These are phyloP conservation scores for Beroe ovata DNA, from an alignment of 37 sponge, comb jelly and placozoan species.

Conservation along the genomic window DNA sequence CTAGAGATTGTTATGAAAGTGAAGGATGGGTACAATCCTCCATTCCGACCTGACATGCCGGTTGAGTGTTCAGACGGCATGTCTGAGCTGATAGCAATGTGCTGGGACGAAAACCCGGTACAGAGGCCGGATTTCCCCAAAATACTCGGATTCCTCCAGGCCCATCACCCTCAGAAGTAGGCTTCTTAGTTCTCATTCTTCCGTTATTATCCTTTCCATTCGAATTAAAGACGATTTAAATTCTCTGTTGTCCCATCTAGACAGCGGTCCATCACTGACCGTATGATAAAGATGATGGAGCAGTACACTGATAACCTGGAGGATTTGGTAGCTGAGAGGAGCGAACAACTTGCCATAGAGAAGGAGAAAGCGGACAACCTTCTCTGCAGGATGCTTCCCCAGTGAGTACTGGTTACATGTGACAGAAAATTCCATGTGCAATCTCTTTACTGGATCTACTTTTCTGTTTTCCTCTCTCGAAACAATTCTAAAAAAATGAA, in stretches of 20 bases:
- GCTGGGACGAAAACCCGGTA: slow-evolving; percentile 37
- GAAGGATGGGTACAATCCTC: slow-evolving; percentile 23
- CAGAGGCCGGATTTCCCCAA: slow-evolving; percentile 49
- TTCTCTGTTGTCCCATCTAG: slow-evolving; percentile 6
- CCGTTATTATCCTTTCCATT: no score
- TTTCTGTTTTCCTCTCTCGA: no score
- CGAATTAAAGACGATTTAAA: background rate
- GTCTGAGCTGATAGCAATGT: slow-evolving; percentile 21
- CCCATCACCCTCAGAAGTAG: slow-evolving; percentile 46
- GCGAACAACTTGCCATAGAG: slow-evolving; percentile 52
- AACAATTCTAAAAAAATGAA: no score
- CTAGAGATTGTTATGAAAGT: slow-evolving; percentile 62
- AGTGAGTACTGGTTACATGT: no score
- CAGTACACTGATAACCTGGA: slow-evolving; percentile 66
- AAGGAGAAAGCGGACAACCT: slow-evolving; percentile 67
- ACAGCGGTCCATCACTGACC: slow-evolving; percentile 55
- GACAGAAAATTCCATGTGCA: no score
- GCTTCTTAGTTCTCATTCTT: no score
- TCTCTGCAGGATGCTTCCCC: slow-evolving; percentile 60
- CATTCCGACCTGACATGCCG: slow-evolving; percentile 55
- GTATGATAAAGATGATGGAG: slow-evolving; percentile 68
- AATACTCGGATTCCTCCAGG: slow-evolving; percentile 54
- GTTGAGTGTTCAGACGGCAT: slow-evolving; percentile 50
- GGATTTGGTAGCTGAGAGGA: slow-evolving; percentile 64
- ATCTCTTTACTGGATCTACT: background rate